Conservation (phyloP, 2,888 invertebrate species). For the Eurytoma adleriae region DNA sequence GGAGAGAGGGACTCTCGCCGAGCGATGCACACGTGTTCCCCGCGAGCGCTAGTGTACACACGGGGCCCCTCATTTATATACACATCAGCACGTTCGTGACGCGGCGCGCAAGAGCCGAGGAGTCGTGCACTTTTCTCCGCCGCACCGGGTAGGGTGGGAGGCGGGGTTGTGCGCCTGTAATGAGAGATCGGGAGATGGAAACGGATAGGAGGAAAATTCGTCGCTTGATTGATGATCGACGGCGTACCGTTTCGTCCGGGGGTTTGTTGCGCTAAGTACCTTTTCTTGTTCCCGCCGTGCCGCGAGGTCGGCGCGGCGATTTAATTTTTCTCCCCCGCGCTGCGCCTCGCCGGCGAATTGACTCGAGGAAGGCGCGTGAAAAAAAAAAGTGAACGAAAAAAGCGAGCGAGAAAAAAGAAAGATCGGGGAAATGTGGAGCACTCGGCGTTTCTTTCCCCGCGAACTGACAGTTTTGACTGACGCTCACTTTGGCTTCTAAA, state of each 20-base stretch:
- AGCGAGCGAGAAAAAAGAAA: background rate
- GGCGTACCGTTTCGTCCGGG: background rate
- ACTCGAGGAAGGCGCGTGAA: background rate
- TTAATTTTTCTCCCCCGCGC: too few relatives aligned
- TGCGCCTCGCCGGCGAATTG: background rate
- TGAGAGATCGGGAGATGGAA: background rate
- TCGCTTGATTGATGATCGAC: background rate
- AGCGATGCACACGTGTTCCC: slow-evolving; percentile 53
- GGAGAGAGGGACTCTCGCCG: slow-evolving; percentile 66
- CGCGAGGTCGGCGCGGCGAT: too few relatives aligned
- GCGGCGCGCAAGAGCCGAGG: background rate
- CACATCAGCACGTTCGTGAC: slow-evolving; percentile 31
- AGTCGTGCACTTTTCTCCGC: background rate
- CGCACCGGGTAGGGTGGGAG: background rate
- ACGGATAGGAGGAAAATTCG: background rate
- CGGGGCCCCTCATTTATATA: slow-evolving; percentile 40
- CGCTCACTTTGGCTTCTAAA: slow-evolving; percentile 18
- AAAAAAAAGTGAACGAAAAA: background rate
- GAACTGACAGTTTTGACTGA: slow-evolving; percentile 21
- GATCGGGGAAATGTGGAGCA: background rate
- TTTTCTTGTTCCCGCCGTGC: too few relatives aligned
- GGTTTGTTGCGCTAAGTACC: background rate
- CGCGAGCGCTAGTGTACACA: slow-evolving; percentile 43
- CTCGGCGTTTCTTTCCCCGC: too few relatives aligned
- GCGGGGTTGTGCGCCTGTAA: background rate